phyloP scores from a whole-genome alignment of 2,888 invertebrate genomes.

The Iphiclides podalirius region DNA sequence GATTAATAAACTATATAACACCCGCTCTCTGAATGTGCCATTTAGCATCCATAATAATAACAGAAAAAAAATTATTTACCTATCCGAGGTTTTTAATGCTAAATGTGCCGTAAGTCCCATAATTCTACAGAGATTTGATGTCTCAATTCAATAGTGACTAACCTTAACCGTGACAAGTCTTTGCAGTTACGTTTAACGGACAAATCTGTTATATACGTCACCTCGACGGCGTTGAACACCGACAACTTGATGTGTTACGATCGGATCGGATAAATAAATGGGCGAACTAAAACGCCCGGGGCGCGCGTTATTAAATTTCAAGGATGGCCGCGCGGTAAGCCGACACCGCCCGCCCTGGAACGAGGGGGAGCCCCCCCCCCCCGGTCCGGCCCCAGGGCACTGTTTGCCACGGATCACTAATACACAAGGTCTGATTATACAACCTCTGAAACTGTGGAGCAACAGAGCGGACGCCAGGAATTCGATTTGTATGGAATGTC shows the following conservation, averaged over 20 bases:
- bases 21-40: too few relatives aligned
- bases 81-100: too few relatives aligned
- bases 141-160: too few relatives aligned
- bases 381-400: slow-evolving; percentile 7
- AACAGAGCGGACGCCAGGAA: background rate
- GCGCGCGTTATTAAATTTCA: slow-evolving; percentile 46
- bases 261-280: slow-evolving; percentile 17
- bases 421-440: slow-evolving; percentile 15
- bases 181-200: too few relatives aligned
- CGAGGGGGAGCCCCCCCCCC: background rate
- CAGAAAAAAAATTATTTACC: too few relatives aligned
- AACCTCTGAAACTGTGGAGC: slow-evolving; percentile 15
- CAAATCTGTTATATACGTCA: too few relatives aligned
- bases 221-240: too few relatives aligned
- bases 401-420: slow-evolving; percentile 15
- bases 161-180: too few relatives aligned
- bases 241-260: background rate
- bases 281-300: slow-evolving; percentile 25
- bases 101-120: too few relatives aligned
- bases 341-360: slow-evolving; percentile 24
- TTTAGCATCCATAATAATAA: too few relatives aligned
- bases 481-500: slow-evolving; percentile 5
- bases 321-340: slow-evolving; percentile 38
- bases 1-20: too few relatives aligned
- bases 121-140: too few relatives aligned